Percentiles rank a stretch among this genome's conserved stretches.
Evolutionary conservation across 2,888 invertebrate species (phyloP).

Genomic region (Dasypolia templi): DNA sequence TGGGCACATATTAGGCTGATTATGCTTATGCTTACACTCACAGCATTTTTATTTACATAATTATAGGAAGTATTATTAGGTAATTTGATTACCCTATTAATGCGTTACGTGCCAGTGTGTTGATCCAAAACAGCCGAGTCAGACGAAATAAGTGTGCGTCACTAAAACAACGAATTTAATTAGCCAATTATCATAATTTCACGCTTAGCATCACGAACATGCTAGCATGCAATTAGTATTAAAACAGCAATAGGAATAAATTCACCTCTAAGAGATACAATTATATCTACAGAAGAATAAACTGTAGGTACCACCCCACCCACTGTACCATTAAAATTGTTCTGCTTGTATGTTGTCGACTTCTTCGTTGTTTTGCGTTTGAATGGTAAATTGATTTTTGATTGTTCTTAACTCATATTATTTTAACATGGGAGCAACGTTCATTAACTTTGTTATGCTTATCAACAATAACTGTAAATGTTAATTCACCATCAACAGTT

Average conservation of each 20-base stretch:
- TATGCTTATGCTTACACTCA: too few relatives aligned
- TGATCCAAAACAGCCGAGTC: slow-evolving; percentile 57
- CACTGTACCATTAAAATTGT: not conserved
- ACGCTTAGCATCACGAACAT: slow-evolving; percentile 46
- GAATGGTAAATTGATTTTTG: not conserved
- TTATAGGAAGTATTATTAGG: not conserved
- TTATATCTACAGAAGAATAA: not conserved
- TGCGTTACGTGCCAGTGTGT: slow-evolving; percentile 20
- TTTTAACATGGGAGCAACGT: not conserved
- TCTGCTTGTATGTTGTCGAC: not conserved
- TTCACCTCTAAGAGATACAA: not conserved
- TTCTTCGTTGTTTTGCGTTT: not conserved
- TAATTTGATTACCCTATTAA: slow-evolving; percentile 35
- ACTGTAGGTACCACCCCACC: too few relatives aligned
- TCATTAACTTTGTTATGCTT: too few relatives aligned
- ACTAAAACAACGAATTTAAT: slow-evolving; percentile 57
- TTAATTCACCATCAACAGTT: not conserved
- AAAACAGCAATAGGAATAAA: slow-evolving; percentile 13
- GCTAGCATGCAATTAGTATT: slow-evolving; percentile 26
- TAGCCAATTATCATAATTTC: slow-evolving; percentile 58
- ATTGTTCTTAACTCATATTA: not conserved
- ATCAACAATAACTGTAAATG: not conserved
- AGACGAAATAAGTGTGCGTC: slow-evolving; percentile 46
- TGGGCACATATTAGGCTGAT: too few relatives aligned
- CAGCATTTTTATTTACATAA: not conserved